Evolutionary conservation across 2,113 vertebrate genomes (phyloP), one percentile per base, ranked within the genome.

Genomic region (Neogobius melanostomus): DNA sequence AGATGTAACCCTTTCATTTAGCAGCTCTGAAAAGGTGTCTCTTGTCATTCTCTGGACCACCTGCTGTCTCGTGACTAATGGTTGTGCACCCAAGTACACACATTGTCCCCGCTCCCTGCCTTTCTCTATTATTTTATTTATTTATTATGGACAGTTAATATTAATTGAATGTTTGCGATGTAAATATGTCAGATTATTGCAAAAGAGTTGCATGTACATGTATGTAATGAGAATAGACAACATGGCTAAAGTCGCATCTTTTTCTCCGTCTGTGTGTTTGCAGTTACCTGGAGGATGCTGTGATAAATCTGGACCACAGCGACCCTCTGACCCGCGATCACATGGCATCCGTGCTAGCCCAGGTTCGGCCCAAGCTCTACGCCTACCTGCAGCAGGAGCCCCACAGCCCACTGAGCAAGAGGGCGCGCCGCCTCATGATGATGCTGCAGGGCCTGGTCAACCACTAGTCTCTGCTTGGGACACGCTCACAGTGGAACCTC

Each of bases 301-400:
- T 99, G 84, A 97, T 99, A 95, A 96, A 98, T 70, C 90, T 99
- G 83, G 96, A 99, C 92, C 95, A 97, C 86, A 91, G 93, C 0
- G 96, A 99, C 87, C 96, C 97, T 17, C 94, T 98, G 85, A 99
- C 96, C 42, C 87, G 95, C 63, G 98, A 99, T 92, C 97, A 99
- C 93, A 97, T 99, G 96, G 92, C 96, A 10, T 94, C 95, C 0
- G 95, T 99, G 72, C 90, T 98, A 93, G 85, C 92, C 78, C 97
- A 98, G 89, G 95, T 99, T 66, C 91, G 95, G 61, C 96, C 96
- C 78, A 98, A 98, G 91, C 93, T 99, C 68, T 95, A 94, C 69
- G 86, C 95, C 84, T 99, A 98, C 91, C 88, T 99, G 42, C 97
- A 98, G 90, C 94, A 94, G 63, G 97, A 99, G 52, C 93, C 94